A percentile compares a stretch with the other conserved stretches of the same genome.
phyloP scores from a whole-genome alignment of 2,797 vertebrate species.

The Antennarius maculatus region DNA sequence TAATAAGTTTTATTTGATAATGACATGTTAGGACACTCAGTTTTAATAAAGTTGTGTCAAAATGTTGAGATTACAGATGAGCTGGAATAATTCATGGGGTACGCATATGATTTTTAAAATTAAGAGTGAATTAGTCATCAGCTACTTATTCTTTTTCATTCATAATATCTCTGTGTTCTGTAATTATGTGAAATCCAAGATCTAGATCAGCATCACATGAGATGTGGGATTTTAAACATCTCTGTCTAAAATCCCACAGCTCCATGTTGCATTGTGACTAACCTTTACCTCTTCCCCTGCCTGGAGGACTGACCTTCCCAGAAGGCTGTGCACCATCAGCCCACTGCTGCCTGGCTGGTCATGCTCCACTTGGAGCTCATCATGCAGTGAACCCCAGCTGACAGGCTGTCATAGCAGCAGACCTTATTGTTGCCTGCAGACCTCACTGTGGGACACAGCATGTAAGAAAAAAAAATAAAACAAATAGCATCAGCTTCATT shows the following conservation, averaged over 20 bases:
- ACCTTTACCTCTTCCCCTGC: conserved; percentile 69
- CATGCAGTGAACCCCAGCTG: conserved; percentile 59
- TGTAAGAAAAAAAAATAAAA: conserved; percentile 16
- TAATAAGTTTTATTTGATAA: too few species aligned
- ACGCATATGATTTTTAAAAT: too few species aligned
- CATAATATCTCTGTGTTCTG: background rate
- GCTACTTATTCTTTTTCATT: too few species aligned
- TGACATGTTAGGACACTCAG: too few species aligned
- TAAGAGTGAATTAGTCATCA: background rate
- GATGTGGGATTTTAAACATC: too few species aligned
- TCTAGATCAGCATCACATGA: conserved; percentile 17
- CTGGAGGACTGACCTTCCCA: conserved; percentile 73
- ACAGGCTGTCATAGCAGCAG: conserved; percentile 53
- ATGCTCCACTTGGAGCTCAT: conserved; percentile 67
- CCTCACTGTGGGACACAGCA: conserved; percentile 11
- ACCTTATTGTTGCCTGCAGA: background rate
- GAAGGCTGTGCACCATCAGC: conserved; percentile 67
- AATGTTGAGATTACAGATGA: too few species aligned
- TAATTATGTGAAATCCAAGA: background rate
- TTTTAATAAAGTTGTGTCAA: too few species aligned
- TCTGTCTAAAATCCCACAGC: conserved; percentile 23
- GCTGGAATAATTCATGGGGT: too few species aligned
- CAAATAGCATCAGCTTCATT: background rate
- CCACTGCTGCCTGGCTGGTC: conserved; percentile 60
- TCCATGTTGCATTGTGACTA: conserved; percentile 57